Evolutionary conservation across 2,797 vertebrate species (phyloP).

Genomic region (Craterocephalus amniculus): DNA sequence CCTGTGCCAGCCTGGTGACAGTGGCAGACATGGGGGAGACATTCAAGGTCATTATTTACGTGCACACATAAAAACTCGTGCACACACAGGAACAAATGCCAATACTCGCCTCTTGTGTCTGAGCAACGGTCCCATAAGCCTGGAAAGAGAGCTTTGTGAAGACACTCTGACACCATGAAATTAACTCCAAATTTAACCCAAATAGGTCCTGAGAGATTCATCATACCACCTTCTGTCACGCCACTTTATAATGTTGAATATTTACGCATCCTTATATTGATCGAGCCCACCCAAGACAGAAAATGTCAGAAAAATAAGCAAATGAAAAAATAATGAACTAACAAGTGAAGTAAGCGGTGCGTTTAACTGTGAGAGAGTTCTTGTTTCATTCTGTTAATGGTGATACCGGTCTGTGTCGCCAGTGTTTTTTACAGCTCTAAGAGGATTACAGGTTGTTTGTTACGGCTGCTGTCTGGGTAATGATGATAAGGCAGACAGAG

Average conservation of each 20-base stretch:
- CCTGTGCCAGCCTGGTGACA: slow-evolving; percentile 71
- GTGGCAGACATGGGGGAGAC: slow-evolving; percentile 63
- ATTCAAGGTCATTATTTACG: slow-evolving; percentile 78
- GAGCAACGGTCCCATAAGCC: slow-evolving; percentile 34
- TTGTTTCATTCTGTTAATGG: slow-evolving; percentile 65
- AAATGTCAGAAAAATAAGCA: slow-evolving; percentile 18
- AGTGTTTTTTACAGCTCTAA: slow-evolving; percentile 52
- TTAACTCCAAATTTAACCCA: slow-evolving; percentile 61
- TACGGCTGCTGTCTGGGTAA: slow-evolving; percentile 75
- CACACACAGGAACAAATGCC: slow-evolving; percentile 33
- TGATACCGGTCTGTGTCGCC: slow-evolving; percentile 53
- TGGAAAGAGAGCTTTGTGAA: slow-evolving; percentile 32
- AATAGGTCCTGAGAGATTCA: slow-evolving; percentile 56
- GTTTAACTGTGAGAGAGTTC: slow-evolving; percentile 57
- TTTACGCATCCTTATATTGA: slow-evolving; percentile 43
- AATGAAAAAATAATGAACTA: slow-evolving; percentile 40
- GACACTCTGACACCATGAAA: slow-evolving; percentile 67
- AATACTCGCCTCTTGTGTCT: slow-evolving; percentile 31
- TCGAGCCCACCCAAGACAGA: slow-evolving; percentile 24
- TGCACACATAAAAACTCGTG: slow-evolving; percentile 13
- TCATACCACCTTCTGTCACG: slow-evolving; percentile 40
- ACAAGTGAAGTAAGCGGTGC: slow-evolving; percentile 57
- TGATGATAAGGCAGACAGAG: slow-evolving; percentile 74
- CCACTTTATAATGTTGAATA: slow-evolving; percentile 25
- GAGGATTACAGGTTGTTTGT: slow-evolving; percentile 62